These are phyloP conservation scores for Empidonax alnorum DNA, from an alignment of 2,113 vertebrate genomes.

Conservation along the genomic window DNA sequence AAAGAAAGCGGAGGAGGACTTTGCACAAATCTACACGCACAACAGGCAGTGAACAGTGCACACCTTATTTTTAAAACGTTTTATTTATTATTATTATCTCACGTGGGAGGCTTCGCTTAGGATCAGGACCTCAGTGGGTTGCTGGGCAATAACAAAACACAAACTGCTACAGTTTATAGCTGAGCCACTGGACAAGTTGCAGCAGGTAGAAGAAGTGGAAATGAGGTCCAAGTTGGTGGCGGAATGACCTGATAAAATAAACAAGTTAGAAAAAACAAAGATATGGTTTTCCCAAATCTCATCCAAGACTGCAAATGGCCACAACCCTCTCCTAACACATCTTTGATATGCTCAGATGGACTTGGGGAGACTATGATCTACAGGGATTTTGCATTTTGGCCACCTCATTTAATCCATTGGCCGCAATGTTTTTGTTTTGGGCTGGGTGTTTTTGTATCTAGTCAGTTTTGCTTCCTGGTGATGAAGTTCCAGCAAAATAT, in stretches of 20 bases:
- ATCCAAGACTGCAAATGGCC: not conserved
- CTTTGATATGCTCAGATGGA: not conserved
- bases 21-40: not conserved
- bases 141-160: not conserved
- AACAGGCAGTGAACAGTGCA: not conserved
- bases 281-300: not conserved
- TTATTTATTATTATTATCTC: not conserved
- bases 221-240: not conserved
- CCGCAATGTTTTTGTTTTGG: not conserved
- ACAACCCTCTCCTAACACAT: not conserved
- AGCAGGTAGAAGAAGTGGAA: not conserved
- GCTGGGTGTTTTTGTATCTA: not conserved
- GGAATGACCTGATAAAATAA: not conserved
- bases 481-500: not conserved
- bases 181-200: not conserved
- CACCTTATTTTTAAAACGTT: not conserved
- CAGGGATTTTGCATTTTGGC: not conserved
- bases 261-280: not conserved
- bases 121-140: not conserved
- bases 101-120: not conserved
- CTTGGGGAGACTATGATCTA: not conserved
- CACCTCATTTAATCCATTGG: not conserved
- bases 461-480: not conserved
- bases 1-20: not conserved
- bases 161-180: not conserved